Evolutionary conservation across 1,140 invertebrate genomes (phyloP), one percentile per base, ranked within the genome.

Genomic region (Lerema accius): DNA sequence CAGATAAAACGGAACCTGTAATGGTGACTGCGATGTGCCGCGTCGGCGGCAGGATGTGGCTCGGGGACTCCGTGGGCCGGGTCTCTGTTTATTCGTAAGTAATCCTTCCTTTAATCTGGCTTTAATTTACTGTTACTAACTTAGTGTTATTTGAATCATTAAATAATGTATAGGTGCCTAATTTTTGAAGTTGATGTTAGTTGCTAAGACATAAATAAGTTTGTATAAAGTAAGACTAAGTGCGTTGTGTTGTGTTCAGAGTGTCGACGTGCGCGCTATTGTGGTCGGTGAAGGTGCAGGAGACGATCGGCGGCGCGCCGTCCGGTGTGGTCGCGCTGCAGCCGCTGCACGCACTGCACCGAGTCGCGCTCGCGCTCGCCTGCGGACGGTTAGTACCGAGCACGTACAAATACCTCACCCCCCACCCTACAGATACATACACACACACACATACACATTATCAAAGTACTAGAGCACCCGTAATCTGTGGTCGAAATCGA

Each of bases 11-110:
- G 4, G 78, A 81, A 17, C 92, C 93, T 0, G 92, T 94, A 9
- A 86, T 93, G 59, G 93, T 94, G 40, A 94, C 94, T 15, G 93
- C 93, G 0, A 91, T 94, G 80, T 95, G 94, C 75, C 93, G 94
- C 1, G 93, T 97, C 14, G 92, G 94, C 63, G 91, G 92, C 61
- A 92, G 92, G 28, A 94, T 98, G 46, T 98, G 97, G 97, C 93
- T 98, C 56, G 97, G 97, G 0, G 97, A 98, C 84, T 95, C 94
- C 55, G 89, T 92, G 0, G 96, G 96, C 10, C 93, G 94, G 56
- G 93, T 98, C 46, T 95, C 96, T 73, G 95, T 96, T 0, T 97
- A 96, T 69, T 92, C 91, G 94, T 94, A 73, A 92, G 92, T 92
- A 67, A 32, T 39, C 23, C 7, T 16, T 51, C 9, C 23, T 3